Evolutionary conservation across 2,797 vertebrate genomes (phyloP).

Genomic region (Clarias laeviceps): DNA sequence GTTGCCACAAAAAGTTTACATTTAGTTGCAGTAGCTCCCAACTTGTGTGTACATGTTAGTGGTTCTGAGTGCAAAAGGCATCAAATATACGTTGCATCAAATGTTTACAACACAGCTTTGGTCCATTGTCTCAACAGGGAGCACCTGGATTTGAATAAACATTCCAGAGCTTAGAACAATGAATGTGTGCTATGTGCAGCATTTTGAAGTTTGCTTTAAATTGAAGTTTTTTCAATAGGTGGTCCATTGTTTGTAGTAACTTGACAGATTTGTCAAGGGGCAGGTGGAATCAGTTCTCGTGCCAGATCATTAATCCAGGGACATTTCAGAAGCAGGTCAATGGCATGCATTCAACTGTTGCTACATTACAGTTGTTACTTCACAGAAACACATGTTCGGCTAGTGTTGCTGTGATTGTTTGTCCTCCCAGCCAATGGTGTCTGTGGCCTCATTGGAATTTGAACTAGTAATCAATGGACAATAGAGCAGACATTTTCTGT

Average conservation of each 20-base stretch:
- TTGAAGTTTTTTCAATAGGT: background rate
- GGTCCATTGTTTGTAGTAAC: background rate
- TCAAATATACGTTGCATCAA: too few species aligned
- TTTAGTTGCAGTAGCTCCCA: background rate
- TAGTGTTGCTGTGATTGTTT: background rate
- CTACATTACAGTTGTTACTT: background rate
- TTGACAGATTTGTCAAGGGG: background rate
- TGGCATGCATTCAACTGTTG: background rate
- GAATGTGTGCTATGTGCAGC: background rate
- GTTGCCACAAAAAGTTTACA: background rate
- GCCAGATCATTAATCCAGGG: background rate
- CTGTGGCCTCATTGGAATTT: background rate
- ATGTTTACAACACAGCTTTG: background rate
- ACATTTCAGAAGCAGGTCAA: background rate
- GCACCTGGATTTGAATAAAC: background rate
- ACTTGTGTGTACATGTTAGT: background rate
- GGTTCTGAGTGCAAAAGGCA: background rate
- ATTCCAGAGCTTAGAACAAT: background rate
- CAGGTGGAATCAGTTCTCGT: background rate
- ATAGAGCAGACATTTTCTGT: background rate
- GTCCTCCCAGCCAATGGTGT: background rate
- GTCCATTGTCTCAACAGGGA: background rate
- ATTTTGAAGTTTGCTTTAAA: background rate
- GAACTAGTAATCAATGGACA: background rate
- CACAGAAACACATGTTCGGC: background rate